Base-by-base conservation (phyloP, 2,888 invertebrate genomes). In the Plagodis pulveraria region DNA sequence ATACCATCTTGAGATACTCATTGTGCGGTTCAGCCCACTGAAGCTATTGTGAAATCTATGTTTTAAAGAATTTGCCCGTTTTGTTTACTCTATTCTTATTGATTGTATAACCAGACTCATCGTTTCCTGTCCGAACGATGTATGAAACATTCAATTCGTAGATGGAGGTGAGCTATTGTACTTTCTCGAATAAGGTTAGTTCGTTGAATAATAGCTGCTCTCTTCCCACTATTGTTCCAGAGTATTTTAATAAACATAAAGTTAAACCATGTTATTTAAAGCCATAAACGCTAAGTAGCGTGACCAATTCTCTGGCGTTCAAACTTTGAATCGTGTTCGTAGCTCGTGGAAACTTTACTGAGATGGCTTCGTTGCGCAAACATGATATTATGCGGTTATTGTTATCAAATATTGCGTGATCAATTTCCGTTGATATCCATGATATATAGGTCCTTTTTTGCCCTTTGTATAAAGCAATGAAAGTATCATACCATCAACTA, bases 251-350 rank as follows among this genome's bases (percentile, higher is more conserved):
- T 54, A 55, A 50, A 50, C 54, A 54, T 58, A 46, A 54, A 59
- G 50, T 50, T 59, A 50, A 59, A 54, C 46, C 68, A 68, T 76
- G 71, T 78, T 80, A 81, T 82, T 81, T 74, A 67, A 73, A 72
- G 74, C 74, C 70, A 68, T 82, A 78, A 80, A 79, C 67, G 65
- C 72, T 77, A 81, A 83, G 77, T 78, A 77, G 77, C 76, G 73
- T 58, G 70, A 70, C 71, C 72, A 79, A 80, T 81, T 69, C 52
- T 36, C 42, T 57, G 44, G 57, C 47, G 38, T 50, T 46, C 11
- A 50, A 42, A 49, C 45, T 41, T 50, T 11, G 50, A 53, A 54
- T 58, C 56, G 51, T 58, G 54, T 60, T 57, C 43, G 63, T 63
- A 64, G 66, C 60, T 67, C 36, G 58, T 59, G 46, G 62, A 49